Evolutionary conservation across 2,888 invertebrate species (phyloP).

Genomic region (Clitarchus hookeri): DNA sequence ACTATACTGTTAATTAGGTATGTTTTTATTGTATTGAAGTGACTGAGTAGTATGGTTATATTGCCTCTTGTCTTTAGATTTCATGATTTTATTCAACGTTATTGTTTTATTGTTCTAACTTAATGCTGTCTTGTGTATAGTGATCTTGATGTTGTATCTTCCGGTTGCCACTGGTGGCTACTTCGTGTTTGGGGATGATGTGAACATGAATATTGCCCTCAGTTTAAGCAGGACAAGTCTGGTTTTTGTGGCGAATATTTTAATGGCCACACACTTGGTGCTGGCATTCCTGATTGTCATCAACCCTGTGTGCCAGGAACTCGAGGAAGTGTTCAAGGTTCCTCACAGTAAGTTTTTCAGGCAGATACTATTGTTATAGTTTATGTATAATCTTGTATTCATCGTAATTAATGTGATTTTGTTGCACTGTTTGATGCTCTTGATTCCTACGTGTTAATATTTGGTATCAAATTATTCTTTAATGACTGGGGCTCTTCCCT

Average conservation of each 20-base stretch:
- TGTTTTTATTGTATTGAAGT: not conserved
- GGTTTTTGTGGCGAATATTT: slow-evolving; percentile 62
- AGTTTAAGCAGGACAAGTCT: slow-evolving; percentile 61
- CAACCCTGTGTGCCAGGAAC: slow-evolving; percentile 72
- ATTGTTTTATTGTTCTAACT: not conserved
- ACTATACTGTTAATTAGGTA: too few relatives aligned
- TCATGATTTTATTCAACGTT: not conserved
- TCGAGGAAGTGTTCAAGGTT: slow-evolving; percentile 67
- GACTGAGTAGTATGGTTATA: not conserved
- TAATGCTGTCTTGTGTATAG: slow-evolving; percentile 52
- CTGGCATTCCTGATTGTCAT: slow-evolving; percentile 71
- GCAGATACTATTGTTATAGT: not conserved
- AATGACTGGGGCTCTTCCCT: too few relatives aligned
- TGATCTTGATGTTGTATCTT: slow-evolving; percentile 61
- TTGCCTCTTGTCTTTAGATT: not conserved
- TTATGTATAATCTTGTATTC: too few relatives aligned
- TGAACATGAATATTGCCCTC: slow-evolving; percentile 64
- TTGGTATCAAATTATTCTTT: too few relatives aligned
- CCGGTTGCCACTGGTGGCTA: slow-evolving; percentile 67
- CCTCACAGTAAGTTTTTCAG: slow-evolving; percentile 49
- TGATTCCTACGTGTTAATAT: too few relatives aligned
- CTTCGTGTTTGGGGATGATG: slow-evolving; percentile 64
- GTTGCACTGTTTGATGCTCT: too few relatives aligned
- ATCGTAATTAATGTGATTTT: too few relatives aligned
- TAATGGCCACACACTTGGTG: slow-evolving; percentile 68